These are phyloP conservation scores for Stenodera caucasica DNA, from an alignment of 2,888 invertebrate species.

Conservation along the genomic window DNA sequence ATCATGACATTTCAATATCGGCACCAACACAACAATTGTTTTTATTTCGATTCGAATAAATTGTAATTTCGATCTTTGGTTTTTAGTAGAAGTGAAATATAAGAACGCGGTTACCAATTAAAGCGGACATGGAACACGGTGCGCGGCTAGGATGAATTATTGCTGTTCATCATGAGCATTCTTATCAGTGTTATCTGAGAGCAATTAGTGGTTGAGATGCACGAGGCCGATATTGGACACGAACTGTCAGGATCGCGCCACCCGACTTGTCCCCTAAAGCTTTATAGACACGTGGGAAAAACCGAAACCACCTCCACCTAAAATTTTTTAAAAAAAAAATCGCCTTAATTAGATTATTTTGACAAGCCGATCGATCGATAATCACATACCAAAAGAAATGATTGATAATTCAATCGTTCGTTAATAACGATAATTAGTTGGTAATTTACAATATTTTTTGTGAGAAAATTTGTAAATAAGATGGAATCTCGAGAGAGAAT, in stretches of 20 bases:
- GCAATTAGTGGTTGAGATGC: slow-evolving; percentile 49
- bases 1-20: background rate
- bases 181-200: slow-evolving; percentile 48
- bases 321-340: background rate
- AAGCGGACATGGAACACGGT: slow-evolving; percentile 41
- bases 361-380: background rate
- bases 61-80: no score
- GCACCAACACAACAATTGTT: background rate
- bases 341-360: background rate
- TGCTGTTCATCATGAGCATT: slow-evolving; percentile 44
- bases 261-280: slow-evolving; percentile 32
- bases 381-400: background rate
- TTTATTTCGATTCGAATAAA: no score
- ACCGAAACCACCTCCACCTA: background rate
- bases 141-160: slow-evolving; percentile 42
- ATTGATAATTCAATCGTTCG: background rate
- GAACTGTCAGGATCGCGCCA: slow-evolving; percentile 47
- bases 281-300: slow-evolving; percentile 14
- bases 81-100: slow-evolving; percentile 34
- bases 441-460: background rate
- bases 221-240: slow-evolving; percentile 47
- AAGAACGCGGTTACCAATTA: slow-evolving; percentile 43
- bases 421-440: background rate
- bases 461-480: background rate
- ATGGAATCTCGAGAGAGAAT: background rate